Conservation (phyloP, 2,113 vertebrate species). For the Campylomormyrus numenius region DNA sequence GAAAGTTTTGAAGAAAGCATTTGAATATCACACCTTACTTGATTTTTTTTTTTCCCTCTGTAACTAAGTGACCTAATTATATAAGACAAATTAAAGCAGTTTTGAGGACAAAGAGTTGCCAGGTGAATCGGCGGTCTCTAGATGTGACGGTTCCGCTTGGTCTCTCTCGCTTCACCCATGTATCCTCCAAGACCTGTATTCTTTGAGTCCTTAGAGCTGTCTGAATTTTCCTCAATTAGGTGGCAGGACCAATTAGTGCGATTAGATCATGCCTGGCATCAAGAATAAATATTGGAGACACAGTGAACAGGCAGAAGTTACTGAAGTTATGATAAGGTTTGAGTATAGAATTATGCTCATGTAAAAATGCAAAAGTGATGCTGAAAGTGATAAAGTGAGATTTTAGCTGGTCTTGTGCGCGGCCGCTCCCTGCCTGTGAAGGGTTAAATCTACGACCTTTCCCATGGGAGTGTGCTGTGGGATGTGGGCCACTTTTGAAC, state of each 20-base stretch:
- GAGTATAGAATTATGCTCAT: neutral
- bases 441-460: conserved; percentile 32
- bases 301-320: neutral
- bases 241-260: neutral
- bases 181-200: neutral
- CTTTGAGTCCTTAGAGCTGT: neutral
- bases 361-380: too few species aligned
- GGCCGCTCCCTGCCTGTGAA: neutral
- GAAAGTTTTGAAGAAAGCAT: neutral
- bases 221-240: neutral
- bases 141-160: neutral
- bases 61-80: neutral
- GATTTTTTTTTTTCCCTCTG: neutral
- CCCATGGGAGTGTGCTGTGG: conserved; percentile 37
- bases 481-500: conserved; percentile 21
- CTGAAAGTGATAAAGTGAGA: neutral
- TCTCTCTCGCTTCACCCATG: neutral
- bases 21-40: neutral
- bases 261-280: neutral
- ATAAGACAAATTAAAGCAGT: neutral
- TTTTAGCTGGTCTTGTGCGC: neutral
- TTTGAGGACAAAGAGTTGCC: neutral
- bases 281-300: neutral
- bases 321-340: neutral
- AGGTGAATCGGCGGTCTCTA: neutral